phyloP scores from a whole-genome alignment of 30 jellyfish, hydroid and myxozoan genomes.

The Hydra vulgaris region DNA sequence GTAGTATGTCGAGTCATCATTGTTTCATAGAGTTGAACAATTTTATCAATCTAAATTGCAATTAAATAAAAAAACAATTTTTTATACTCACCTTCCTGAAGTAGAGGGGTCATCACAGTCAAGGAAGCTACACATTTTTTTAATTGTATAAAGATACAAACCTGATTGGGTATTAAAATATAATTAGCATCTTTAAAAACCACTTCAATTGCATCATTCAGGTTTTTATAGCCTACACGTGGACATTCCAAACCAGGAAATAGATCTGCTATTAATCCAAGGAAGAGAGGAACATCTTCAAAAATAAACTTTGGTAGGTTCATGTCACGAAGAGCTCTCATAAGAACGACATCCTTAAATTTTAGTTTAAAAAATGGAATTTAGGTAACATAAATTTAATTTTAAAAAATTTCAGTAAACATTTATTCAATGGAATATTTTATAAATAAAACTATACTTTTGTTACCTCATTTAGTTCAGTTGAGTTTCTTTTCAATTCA shows the following conservation, averaged over 20 bases:
- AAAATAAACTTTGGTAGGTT: constrained; percentile 92
- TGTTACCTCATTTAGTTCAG: constrained; percentile 75
- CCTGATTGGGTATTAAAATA: constrained; percentile 70
- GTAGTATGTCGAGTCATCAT: constrained; percentile 98
- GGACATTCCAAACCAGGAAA: constrained; percentile 99
- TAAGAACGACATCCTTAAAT: constrained; percentile 82
- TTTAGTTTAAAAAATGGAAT: not conserved
- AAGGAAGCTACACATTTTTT: not conserved
- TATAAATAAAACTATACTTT: too few relatives aligned
- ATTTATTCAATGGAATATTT: too few relatives aligned
- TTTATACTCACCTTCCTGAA: not conserved
- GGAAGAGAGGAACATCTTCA: constrained; percentile 94
- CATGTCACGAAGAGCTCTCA: constrained; percentile 98
- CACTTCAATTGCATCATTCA: constrained; percentile 16
- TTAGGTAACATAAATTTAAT: not conserved
- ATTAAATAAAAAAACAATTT: not conserved
- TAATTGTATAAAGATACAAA: constrained; percentile 6
- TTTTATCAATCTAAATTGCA: constrained; percentile 74
- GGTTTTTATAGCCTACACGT: constrained; percentile 83
- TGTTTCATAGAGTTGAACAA: constrained; percentile 97
- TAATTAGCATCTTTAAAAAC: constrained; percentile 57
- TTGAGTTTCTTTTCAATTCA: constrained; percentile 90
- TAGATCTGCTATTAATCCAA: constrained; percentile 85
- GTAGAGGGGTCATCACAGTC: not conserved
- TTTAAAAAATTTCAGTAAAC: not conserved